Percentiles rank a stretch among this genome's conserved stretches.
Conservation (phyloP, 2,888 invertebrate species). For the Pammene aurita region DNA sequence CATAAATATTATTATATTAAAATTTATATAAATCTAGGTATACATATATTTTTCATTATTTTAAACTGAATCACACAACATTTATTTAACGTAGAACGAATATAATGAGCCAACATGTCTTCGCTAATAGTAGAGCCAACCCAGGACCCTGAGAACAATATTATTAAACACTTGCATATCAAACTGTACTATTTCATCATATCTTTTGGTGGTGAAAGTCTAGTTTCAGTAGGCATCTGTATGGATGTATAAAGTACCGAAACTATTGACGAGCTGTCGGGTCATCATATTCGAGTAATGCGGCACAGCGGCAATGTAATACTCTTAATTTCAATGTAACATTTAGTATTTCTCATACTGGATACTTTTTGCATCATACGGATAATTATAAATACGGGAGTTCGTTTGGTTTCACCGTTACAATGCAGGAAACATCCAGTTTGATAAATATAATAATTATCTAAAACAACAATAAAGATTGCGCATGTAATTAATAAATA, state of each 20-base stretch:
- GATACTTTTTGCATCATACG: not conserved
- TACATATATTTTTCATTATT: slow-evolving; percentile 43
- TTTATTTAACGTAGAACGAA: slow-evolving; percentile 42
- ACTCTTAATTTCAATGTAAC: not conserved
- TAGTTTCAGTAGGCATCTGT: no score
- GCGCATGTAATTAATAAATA: slow-evolving; percentile 6
- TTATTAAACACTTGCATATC: no score
- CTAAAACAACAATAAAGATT: slow-evolving; percentile 3
- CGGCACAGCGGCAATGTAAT: no score
- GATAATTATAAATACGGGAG: not conserved
- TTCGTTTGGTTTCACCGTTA: not conserved
- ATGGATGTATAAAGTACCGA: not conserved
- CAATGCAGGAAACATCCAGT: not conserved
- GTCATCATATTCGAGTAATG: not conserved
- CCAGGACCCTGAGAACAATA: no score
- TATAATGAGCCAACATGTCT: not conserved
- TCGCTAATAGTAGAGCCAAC: no score
- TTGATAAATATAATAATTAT: slow-evolving; percentile 6
- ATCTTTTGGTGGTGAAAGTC: no score
- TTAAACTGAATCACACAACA: slow-evolving; percentile 59
- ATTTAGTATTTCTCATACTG: slow-evolving; percentile 2
- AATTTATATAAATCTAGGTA: slow-evolving; percentile 52
- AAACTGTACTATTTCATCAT: no score
- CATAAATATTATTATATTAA: slow-evolving; percentile 71
- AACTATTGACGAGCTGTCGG: not conserved